phyloP scores from a whole-genome alignment of 2,797 vertebrate species.

The Pipistrellus pygmaeus region DNA sequence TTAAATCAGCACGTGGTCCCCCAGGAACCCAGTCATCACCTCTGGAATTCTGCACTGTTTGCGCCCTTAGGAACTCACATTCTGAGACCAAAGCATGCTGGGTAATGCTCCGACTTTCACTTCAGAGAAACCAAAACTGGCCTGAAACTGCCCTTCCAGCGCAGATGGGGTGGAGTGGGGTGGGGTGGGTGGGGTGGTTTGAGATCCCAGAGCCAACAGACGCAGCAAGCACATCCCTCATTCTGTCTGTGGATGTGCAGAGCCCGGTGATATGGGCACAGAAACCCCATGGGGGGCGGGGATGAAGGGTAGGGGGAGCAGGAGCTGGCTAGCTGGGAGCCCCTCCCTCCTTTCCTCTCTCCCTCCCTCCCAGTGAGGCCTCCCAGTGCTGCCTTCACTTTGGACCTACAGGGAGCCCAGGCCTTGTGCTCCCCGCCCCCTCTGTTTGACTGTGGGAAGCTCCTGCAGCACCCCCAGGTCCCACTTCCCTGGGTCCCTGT shows the following conservation, averaged over 20 bases:
- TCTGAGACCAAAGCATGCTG: neutral
- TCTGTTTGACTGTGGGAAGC: neutral
- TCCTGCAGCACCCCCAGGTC: neutral
- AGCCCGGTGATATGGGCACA: neutral
- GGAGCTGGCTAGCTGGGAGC: neutral
- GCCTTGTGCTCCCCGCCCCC: neutral
- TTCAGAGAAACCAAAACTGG: neutral
- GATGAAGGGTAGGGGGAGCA: neutral
- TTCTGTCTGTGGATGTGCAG: neutral
- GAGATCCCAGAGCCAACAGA: neutral
- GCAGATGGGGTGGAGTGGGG: too few species aligned
- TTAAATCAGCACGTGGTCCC: neutral
- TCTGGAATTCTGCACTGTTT: neutral
- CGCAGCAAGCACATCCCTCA: neutral
- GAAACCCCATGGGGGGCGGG: neutral
- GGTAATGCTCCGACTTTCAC: neutral
- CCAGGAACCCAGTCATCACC: neutral
- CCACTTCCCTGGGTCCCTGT: neutral
- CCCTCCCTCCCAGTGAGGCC: too few species aligned
- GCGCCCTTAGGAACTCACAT: neutral
- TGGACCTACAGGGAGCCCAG: neutral
- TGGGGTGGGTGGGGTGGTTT: neutral
- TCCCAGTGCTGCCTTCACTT: neutral
- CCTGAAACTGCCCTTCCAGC: neutral
- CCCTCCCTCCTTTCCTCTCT: too few species aligned